A percentile compares a stretch with the other conserved stretches of the same genome.
Evolutionary conservation across 1,140 invertebrate species (phyloP).

Genomic region (Drosophila pseudoananassae): DNA sequence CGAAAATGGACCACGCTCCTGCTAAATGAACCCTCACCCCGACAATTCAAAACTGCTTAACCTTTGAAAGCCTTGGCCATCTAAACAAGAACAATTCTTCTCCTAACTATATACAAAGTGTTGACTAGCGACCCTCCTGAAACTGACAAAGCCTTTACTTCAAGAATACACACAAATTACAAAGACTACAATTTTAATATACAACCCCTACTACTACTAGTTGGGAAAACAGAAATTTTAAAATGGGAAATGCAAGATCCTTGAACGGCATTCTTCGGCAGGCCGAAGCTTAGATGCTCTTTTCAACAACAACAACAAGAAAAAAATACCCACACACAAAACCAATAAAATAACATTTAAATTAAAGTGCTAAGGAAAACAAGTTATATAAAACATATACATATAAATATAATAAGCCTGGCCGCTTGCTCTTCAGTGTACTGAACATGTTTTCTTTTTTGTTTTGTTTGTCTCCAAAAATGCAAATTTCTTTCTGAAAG

Average conservation of each 20-base stretch:
- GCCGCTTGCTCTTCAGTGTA: constrained; percentile 20
- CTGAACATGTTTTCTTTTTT: constrained; percentile 14
- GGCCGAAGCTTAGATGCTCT: constrained; percentile 69
- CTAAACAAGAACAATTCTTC: constrained; percentile 8
- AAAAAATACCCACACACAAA: constrained; percentile 7
- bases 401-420: constrained; percentile 34
- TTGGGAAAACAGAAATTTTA: constrained; percentile 13
- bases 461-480: constrained; percentile 1
- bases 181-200: constrained; percentile 55
- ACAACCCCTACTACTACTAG: constrained; percentile 7
- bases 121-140: constrained; percentile 39
- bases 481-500: constrained; percentile 26
- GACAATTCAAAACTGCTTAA: constrained; percentile 13
- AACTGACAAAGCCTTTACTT: constrained; percentile 46
- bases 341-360: constrained; percentile 1
- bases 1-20: constrained; percentile 47
- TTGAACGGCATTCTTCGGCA: constrained; percentile 65
- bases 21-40: constrained; percentile 17
- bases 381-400: constrained; percentile 17
- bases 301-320: constrained; percentile 3
- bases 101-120: constrained; percentile 14
- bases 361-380: constrained; percentile 8
- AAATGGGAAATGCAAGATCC: constrained; percentile 24
- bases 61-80: constrained; percentile 10
- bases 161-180: constrained; percentile 36